Conservation (phyloP, 2,888 invertebrate genomes). For the Limulus polyphemus region DNA sequence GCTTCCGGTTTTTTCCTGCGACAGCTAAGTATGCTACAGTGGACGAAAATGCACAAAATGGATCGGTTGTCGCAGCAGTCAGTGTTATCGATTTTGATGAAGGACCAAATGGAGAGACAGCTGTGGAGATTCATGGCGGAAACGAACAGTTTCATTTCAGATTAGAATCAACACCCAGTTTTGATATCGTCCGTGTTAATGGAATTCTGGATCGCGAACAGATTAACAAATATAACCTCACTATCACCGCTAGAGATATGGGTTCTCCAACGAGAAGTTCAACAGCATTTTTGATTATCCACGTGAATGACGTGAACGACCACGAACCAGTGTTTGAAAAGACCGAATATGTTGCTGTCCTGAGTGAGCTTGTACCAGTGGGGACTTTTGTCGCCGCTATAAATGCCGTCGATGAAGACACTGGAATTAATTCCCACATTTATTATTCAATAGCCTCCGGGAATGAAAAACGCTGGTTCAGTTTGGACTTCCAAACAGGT, state of each 20-base stretch:
- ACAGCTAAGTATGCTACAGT: constrained; percentile 79
- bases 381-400: constrained; percentile 87
- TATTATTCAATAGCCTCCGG: constrained; percentile 83
- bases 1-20: constrained; percentile 67
- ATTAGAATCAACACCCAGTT: constrained; percentile 62
- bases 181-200: constrained; percentile 80
- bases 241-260: constrained; percentile 78
- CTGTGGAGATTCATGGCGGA: constrained; percentile 68
- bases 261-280: constrained; percentile 77
- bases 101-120: constrained; percentile 79
- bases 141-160: constrained; percentile 83
- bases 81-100: constrained; percentile 84
- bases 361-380: constrained; percentile 74
- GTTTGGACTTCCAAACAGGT: constrained; percentile 74
- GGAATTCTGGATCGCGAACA: constrained; percentile 83
- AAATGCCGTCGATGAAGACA: constrained; percentile 84
- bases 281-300: constrained; percentile 76
- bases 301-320: constrained; percentile 92
- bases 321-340: constrained; percentile 90
- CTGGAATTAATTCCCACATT: constrained; percentile 84
- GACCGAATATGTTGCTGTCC: constrained; percentile 71
- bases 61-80: constrained; percentile 82
- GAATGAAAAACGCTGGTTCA: constrained; percentile 82
- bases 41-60: constrained; percentile 82
- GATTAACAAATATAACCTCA: constrained; percentile 84